phyloP scores from a whole-genome alignment of 2,888 invertebrate species.

The Carcina quercana region DNA sequence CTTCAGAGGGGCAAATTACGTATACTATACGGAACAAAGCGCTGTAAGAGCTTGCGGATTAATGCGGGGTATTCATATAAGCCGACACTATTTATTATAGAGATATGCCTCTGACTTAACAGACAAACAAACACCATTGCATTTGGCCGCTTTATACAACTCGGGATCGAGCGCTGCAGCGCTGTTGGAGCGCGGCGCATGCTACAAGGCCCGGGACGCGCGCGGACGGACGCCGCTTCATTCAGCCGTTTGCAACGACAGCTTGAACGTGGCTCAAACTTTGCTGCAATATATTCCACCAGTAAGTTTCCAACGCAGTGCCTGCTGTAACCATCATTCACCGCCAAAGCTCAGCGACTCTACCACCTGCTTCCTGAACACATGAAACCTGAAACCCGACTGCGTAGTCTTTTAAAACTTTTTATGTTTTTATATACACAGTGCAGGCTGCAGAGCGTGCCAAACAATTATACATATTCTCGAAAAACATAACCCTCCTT shows the following conservation, averaged over 20 bases:
- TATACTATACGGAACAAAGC: neutral
- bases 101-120: too few relatives aligned
- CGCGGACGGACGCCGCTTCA: slow-evolving; percentile 50
- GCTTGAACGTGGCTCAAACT: slow-evolving; percentile 11
- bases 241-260: slow-evolving; percentile 46
- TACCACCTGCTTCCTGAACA: neutral
- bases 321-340: slow-evolving; percentile 1
- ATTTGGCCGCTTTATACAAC: slow-evolving; percentile 36
- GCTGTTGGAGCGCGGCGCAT: slow-evolving; percentile 34
- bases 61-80: neutral
- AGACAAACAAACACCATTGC: slow-evolving; percentile 50
- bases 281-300: neutral
- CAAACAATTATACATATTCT: neutral
- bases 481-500: neutral
- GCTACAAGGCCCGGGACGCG: slow-evolving; percentile 28
- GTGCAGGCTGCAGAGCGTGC: too few relatives aligned
- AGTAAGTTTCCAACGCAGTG: slow-evolving; percentile 26
- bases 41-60: neutral
- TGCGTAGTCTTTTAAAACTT: too few relatives aligned
- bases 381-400: neutral
- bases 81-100: neutral
- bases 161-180: slow-evolving; percentile 21
- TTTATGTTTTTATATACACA: too few relatives aligned
- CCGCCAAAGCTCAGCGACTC: neutral
- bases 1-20: neutral